Base-by-base conservation (phyloP, 2,888 invertebrate species). In the Metopia argyrocephala region DNA sequence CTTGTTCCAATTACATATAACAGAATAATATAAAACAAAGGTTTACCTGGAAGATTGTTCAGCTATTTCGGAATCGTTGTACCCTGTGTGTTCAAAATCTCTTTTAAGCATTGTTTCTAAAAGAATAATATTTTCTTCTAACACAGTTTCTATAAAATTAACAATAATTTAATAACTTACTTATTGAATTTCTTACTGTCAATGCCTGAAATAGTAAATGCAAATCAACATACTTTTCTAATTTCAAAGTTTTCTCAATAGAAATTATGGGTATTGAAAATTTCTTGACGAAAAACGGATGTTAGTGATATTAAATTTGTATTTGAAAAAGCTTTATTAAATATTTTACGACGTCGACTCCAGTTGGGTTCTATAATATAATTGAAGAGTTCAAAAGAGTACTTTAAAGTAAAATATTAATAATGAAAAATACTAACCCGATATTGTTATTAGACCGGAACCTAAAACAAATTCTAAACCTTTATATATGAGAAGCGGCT, bases 21-120 rank as follows among this genome's bases (percentile, higher is more conserved):
- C 25, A 27, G 20, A 6, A 20, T 2, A 2, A 15, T 23, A 2
- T 3, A 9, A 66, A n/a, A n/a, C n/a, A n/a, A n/a, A n/a, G n/a
- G n/a, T 65, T 59, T 45, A 74, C 74, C 9, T 3, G 5, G 50
- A 9, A 20, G 50, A 59, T 21, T 31, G 7, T 48, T 15, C 18
- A 9, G 57, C 18, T 21, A 66, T 18, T 2, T 3, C 1, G 48
- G 25, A 9, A 0, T 31, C 3, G 15, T 27, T 38, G 2, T 23
- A 59, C 1, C 27, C 50, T 3, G 57, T 50, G 0, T 20, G 5
- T 2, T 23, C 50, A 3, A 66, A 21, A 9, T 74, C 25, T 6
- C 65, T 18, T 25, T 66, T 57, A 21, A 74, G 23, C 2, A 3
- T 50, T 23, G 74, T 74, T 74, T 45, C 74, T 74, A 18, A 3